Conservation (phyloP, 2,888 invertebrate species). For the Bellardia bayeri region DNA sequence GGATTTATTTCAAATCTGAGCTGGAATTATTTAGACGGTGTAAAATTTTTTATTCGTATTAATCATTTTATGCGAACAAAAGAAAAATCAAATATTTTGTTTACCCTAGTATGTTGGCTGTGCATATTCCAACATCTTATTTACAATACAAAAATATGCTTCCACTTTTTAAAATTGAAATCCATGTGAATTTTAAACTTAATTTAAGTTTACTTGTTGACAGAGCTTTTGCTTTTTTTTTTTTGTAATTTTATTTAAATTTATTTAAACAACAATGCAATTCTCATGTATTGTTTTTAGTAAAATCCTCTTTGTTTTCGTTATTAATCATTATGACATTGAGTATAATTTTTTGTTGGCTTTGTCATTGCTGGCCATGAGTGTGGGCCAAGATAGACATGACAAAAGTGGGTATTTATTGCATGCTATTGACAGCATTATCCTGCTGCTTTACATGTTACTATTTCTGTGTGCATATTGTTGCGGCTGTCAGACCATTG, state of each 20-base stretch:
- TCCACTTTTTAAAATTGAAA: too few species aligned
- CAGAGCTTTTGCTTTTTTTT: too few species aligned
- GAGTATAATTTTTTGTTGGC: constrained; percentile 9
- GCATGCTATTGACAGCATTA: constrained; percentile 52
- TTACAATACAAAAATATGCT: too few species aligned
- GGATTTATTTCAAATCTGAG: too few species aligned
- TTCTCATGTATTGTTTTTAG: constrained; percentile 15
- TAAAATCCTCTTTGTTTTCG: background rate
- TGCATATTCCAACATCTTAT: too few species aligned
- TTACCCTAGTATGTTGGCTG: too few species aligned
- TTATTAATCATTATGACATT: constrained; percentile 19
- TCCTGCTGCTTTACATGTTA: constrained; percentile 31
- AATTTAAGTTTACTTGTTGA: too few species aligned
- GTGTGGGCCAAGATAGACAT: background rate
- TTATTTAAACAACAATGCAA: background rate
- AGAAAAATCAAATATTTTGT: too few species aligned
- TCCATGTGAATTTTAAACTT: too few species aligned
- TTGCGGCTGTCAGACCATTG: constrained; percentile 38
- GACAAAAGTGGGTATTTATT: constrained; percentile 37
- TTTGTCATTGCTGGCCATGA: constrained; percentile 12
- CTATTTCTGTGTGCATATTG: constrained; percentile 20
- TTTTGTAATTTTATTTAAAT: background rate
- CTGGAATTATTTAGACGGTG: too few species aligned
- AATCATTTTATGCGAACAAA: too few species aligned
- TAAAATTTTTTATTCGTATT: too few species aligned